These are phyloP conservation scores for Scartelaos histophorus DNA, from an alignment of 2,113 vertebrate species.

Conservation along the genomic window DNA sequence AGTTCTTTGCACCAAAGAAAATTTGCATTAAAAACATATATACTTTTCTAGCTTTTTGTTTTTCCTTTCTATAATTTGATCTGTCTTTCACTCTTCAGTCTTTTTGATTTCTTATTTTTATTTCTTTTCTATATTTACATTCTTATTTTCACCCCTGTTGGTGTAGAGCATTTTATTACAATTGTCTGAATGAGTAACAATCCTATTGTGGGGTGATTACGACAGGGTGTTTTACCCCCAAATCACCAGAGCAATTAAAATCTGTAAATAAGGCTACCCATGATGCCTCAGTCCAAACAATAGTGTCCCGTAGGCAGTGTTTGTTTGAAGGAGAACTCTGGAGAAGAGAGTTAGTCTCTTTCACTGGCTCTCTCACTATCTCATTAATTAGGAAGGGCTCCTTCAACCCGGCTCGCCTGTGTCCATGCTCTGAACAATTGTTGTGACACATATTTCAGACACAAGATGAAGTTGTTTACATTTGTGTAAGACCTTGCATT, in stretches of 20 bases:
- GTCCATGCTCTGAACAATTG: constrained; percentile 74
- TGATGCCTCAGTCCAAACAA: constrained; percentile 80
- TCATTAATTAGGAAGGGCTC: constrained; percentile 79
- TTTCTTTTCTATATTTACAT: constrained; percentile 4
- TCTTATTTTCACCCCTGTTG: constrained; percentile 58
- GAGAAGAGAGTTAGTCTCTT: constrained; percentile 65
- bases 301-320: constrained; percentile 75
- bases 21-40: constrained; percentile 71
- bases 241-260: constrained; percentile 93
- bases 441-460: constrained; percentile 77
- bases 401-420: constrained; percentile 72
- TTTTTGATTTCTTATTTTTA: constrained; percentile 13
- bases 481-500: constrained; percentile 72
- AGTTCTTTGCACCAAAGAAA: constrained; percentile 69
- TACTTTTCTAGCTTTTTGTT: constrained; percentile 35
- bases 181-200: constrained; percentile 84
- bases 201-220: constrained; percentile 85
- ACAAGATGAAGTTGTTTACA: constrained; percentile 79
- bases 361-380: constrained; percentile 30
- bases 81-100: constrained; percentile 34
- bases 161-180: constrained; percentile 82
- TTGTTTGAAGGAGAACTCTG: constrained; percentile 75
- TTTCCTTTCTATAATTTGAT: constrained; percentile 31
- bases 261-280: constrained; percentile 84
- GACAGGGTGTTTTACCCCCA: constrained; percentile 78